Evolutionary conservation across 2,888 invertebrate genomes (phyloP), one percentile per base, ranked within the genome.

Genomic region (Noctua pronuba): DNA sequence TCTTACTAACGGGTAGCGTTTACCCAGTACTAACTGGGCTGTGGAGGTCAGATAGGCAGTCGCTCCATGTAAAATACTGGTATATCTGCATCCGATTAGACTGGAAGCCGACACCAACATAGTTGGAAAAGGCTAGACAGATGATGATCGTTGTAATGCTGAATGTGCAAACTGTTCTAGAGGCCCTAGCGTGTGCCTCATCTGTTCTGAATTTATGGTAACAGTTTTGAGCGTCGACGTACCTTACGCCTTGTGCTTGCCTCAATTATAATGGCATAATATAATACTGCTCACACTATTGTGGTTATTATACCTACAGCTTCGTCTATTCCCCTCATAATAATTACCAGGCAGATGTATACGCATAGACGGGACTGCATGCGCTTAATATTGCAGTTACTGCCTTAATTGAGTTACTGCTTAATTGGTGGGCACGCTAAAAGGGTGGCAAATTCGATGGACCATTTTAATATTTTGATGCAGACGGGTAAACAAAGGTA

Each of bases 381-480:
- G 58, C 41, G 65, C 24, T 24, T 71, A 41, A 65, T 60, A 65
- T 73, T 67, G 58, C 35, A 44, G 31, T 74, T 46, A 16, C 24
- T 35, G 16, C 44, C 44, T 44, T 70, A 84, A 80, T 79, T 76
- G 66, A 49, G 60, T 75, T 79, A 81, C 18, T 10, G 58, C 68
- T 58, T 77, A 76, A 84, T 76, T 74, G 75, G 55, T 52, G 46
- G 58, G 65, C 49, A 46, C 67, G 65, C 74, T 78, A 64, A 77
- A 80, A 80, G 72, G 76, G 75, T 58, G 41, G 72, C 24, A 18
- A 79, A 80, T 70, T 73, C 44, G 66, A 75, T 79, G 80, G 35
- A 66, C 73, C 60, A 75, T 73, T 83, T 79, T 73, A 66, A 66
- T 58, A 70, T 62, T 70, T 76, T 69, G 52, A 65, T 35, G 31